Evolutionary conservation across 2,797 vertebrate species (phyloP), one percentile per base, ranked within the genome.

Genomic region (Erithacus rubecula): DNA sequence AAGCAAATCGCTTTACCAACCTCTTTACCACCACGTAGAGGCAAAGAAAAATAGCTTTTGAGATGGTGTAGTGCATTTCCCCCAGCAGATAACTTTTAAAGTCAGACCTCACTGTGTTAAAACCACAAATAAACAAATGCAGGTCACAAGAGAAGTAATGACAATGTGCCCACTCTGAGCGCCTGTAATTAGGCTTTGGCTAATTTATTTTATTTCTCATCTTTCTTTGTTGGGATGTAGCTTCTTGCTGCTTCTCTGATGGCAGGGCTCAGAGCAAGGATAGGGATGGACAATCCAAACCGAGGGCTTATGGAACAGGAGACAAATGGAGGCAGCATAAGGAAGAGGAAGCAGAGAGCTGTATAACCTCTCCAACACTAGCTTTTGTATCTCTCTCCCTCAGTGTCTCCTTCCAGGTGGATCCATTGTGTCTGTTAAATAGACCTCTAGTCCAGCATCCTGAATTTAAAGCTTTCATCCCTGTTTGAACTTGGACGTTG

Each of bases 141-240:
- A 30, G 83, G 20, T 67, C 1, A 0, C 30, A 89, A 56, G 58
- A 49, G 88, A 60, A 82, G 43, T 18, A 23, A 59, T 83, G 77
- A 52, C 19, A 1, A 65, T 72, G 63, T 11, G 1, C 86, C 32
- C 0, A 0, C 59, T 63, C 68, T 0, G 8, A 72, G 43, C 23
- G 23, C 17, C 65, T 43, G 34, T 78, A 75, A 84, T 82, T 71
- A 75, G 63, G 17, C 24, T 79, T 89, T 29, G 36, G 32, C 15
- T 82, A 19, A 82, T 95, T 83, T 56, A 65, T 60, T 81, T 82
- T 32, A 51, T 74, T 79, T 69, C 84, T 92, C 77, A n/a, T 34
- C 47, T 88, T 56, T 83, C 37, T 67, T 72, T n/a, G 22, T 51
- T 52, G 39, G 77, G 74, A 46, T 92, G 58, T 16, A 49, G 32